A percentile compares a stretch with the other conserved stretches of the same genome.
Conservation (phyloP, 2,113 vertebrate species). For the Microtus pennsylvanicus region DNA sequence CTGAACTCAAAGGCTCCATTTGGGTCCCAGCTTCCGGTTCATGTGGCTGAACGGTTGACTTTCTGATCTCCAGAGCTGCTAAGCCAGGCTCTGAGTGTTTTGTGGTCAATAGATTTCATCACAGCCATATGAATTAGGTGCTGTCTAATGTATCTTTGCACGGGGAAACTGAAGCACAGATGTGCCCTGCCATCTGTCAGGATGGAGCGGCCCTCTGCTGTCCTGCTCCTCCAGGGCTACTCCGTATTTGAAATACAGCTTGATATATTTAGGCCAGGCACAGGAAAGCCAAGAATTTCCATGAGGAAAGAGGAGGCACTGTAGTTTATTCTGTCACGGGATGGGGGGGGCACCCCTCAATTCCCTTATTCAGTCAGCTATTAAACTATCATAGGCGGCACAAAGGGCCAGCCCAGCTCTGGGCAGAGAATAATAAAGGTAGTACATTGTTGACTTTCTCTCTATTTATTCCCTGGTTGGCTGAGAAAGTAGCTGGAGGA, state of each 20-base stretch:
- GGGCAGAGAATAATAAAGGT: neutral
- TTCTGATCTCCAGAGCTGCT: neutral
- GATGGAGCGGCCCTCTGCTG: fast-evolving
- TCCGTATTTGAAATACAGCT: neutral
- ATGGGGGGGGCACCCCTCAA: neutral
- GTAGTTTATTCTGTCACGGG: neutral
- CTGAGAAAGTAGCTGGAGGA: neutral
- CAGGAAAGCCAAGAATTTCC: neutral
- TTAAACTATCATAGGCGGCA: neutral
- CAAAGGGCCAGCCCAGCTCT: neutral
- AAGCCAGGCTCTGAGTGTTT: neutral
- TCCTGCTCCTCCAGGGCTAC: neutral
- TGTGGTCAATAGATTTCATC: neutral
- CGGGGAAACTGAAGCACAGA: neutral
- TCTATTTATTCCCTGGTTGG: fast-evolving
- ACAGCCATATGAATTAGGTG: no score
- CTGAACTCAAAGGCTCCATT: neutral
- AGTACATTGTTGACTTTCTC: fast-evolving
- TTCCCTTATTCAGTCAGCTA: neutral
- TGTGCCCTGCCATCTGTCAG: fast-evolving
- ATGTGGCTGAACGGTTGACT: neutral
- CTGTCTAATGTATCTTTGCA: neutral
- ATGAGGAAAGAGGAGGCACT: neutral
- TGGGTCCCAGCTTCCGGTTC: neutral
- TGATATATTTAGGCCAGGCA: neutral